Percentiles rank a stretch among this genome's conserved stretches.
Evolutionary conservation across 2,888 invertebrate genomes (phyloP).

Genomic region (Drosophila prostipennis): DNA sequence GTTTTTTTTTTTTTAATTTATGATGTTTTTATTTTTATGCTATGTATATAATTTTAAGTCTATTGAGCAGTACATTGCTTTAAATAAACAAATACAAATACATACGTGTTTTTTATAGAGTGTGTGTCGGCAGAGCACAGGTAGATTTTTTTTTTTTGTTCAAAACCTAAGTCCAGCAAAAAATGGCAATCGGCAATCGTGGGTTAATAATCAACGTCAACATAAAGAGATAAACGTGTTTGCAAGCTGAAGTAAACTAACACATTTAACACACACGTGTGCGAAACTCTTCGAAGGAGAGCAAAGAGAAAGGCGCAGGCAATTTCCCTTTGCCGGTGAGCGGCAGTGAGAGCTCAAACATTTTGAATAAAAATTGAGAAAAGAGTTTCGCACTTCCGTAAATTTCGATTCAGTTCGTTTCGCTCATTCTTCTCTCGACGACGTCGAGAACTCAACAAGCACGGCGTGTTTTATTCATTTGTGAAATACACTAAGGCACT

Average conservation of each 20-base stretch:
- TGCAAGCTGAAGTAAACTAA: background rate
- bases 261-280: background rate
- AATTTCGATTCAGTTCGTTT: constrained; percentile 10
- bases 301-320: background rate
- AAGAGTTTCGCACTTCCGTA: constrained; percentile 5
- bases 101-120: too few species aligned
- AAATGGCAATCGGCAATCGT: background rate
- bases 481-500: too few species aligned
- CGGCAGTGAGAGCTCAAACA: background rate
- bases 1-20: too few species aligned
- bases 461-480: background rate
- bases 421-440: constrained; percentile 1
- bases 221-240: background rate
- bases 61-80: too few species aligned
- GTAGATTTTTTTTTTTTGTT: too few species aligned
- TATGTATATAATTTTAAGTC: too few species aligned
- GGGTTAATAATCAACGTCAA: background rate
- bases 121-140: too few species aligned
- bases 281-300: background rate
- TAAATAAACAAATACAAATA: too few species aligned
- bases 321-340: background rate
- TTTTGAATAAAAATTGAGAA: background rate
- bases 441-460: background rate
- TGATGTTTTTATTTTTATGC: too few species aligned
- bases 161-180: too few species aligned